phyloP scores from a whole-genome alignment of 2,888 invertebrate genomes.

The Malthinus seriepunctatus region DNA sequence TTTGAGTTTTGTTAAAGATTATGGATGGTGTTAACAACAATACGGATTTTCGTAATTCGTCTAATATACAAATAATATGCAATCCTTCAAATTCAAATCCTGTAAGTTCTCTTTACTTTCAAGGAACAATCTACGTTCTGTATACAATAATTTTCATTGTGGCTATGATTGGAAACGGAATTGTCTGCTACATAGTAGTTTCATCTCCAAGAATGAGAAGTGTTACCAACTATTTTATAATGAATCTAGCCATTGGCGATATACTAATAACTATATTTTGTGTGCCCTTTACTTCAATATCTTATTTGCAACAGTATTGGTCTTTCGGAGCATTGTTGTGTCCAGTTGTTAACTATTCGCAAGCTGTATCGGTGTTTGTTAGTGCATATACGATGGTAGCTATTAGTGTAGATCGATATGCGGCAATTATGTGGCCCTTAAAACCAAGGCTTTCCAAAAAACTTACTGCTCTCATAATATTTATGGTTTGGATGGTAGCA shows the following conservation, averaged over 20 bases:
- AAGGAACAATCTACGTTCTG: conserved; percentile 68
- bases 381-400: conserved; percentile 90
- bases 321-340: conserved; percentile 84
- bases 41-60: no score
- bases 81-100: conserved; percentile 15
- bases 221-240: conserved; percentile 91
- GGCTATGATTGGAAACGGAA: conserved; percentile 73
- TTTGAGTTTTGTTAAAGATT: no score
- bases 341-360: conserved; percentile 80
- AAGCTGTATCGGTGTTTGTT: conserved; percentile 79
- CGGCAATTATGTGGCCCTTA: conserved; percentile 88
- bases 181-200: conserved; percentile 86
- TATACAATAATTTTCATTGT: conserved; percentile 73
- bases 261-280: conserved; percentile 89
- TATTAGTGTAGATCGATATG: conserved; percentile 87
- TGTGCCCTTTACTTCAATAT: conserved; percentile 87
- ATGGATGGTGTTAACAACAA: no score
- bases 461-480: conserved; percentile 70
- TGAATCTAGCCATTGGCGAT: conserved; percentile 87
- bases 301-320: conserved; percentile 83
- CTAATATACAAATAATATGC: not conserved
- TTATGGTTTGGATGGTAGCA: conserved; percentile 75
- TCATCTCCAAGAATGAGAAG: conserved; percentile 86
- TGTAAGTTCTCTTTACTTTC: conserved; percentile 57
- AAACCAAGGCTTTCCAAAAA: conserved; percentile 78